Base-by-base conservation (phyloP, 2,113 vertebrate genomes). In the Calonectris borealis region DNA sequence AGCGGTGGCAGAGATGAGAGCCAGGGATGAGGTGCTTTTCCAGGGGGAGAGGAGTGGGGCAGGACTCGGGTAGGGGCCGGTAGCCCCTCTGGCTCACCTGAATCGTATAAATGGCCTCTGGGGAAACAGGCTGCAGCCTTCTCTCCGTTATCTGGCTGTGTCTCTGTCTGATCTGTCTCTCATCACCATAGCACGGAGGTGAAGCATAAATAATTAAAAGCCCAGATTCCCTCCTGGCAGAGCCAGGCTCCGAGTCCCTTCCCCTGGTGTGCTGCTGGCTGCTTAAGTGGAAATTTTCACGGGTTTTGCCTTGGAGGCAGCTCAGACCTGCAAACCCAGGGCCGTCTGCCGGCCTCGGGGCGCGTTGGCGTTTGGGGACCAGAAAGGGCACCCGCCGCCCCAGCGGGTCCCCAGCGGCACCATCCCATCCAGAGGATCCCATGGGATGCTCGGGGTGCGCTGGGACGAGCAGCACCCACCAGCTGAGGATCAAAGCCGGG, bases 121-220 rank as follows among this genome's bases (percentile, higher is more conserved):
- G 76, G 19, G 80, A 38, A 18, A 10, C 5, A 22, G 77, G 48
- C 77, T 55, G 57, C 55, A 61, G 62, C 48, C 49, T 57, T 34
- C n/a, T 24, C 65, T 31, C 70, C 0, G 0, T 13, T 76, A 8
- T 46, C 75, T n/a, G 27, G 5, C 77, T 4, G 44, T 11, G 38
- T 36, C 72, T 64, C 84, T 24, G 42, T 16, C 34, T 27, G 81
- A 11, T 40, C 65, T 13, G 27, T 40, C 83, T 68, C 87, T 80
- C 83, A 31, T 58, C 68, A 44, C 80, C 54, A 5, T 1, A n/a
- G 68, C 93, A 66, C 0, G 3, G 77, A 86, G 86, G 54, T 86
- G 83, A 91, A 65, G 49, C 58, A 93, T 68, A 46, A 94, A 83
- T 73, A 86, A 93, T 88, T 57, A 69, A 86, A 92, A 91, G 44